Evolutionary conservation across 2,113 vertebrate species (phyloP), one percentile per base, ranked within the genome.

Genomic region (Strix aluco): DNA sequence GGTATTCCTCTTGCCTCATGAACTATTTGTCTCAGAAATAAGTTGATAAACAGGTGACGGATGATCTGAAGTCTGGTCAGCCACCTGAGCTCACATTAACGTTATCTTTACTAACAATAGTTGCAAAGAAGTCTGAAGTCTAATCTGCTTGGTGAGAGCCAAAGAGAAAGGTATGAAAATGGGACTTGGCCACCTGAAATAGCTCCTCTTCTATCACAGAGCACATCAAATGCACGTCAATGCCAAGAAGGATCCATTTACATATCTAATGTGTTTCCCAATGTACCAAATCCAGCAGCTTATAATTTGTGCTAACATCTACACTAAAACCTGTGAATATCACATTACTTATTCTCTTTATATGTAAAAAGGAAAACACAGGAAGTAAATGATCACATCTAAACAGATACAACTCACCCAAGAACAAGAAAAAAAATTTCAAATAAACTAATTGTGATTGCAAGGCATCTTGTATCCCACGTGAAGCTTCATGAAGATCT

Each of bases 281-380:
- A 2, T 27, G 44, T 8, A 27, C 30, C 9, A 23, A 54, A 77
- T 42, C 17, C 5, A 65, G 38, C 19, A 0, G 0, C 5, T 36
- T 63, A 19, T 29, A 69, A 51, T 84, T 90, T 90, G 44, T 22
- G 20, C 20, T 36, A n/a, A 42, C 59, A 75, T 65, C 51, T 72
- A 29, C 26, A 69, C 58, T 5, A 57, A 72, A 86, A 34, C 5
- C 22, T 13, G 2, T 69, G 25, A 83, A n/a, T 17, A 58, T 30
- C 21, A 16, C 15, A 52, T 59, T 4, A 25, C 29, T 49, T 80
- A 21, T 47, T 42, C 15, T 63, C 25, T 52, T 70, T 54, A 46
- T 27, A 70, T 0, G 3, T 47, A 62, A 36, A 73, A 66, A 66
- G 15, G 25, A 82, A 82, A 88, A 62, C 15, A 74, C 8, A 57